These are phyloP conservation scores for Pheucticus melanocephalus DNA, from an alignment of 2,113 vertebrate genomes.

Conservation along the genomic window DNA sequence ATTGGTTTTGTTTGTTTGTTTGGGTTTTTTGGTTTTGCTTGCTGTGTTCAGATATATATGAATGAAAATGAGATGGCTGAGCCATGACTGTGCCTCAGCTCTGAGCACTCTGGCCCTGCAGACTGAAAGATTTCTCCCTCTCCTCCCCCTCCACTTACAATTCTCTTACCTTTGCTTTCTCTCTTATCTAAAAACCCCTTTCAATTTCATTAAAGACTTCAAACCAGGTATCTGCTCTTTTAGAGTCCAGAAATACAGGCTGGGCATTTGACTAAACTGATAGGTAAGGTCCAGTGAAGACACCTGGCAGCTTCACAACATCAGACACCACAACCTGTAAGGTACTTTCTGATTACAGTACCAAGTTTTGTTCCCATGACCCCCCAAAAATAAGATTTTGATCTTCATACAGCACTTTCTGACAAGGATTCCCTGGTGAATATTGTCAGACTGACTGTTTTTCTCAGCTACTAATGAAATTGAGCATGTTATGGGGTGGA, in stretches of 20 bases:
- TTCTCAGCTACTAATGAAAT: slow-evolving; percentile 20
- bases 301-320: not conserved
- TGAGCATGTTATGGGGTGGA: not conserved
- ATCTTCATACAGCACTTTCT: not conserved
- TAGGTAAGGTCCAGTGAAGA: not conserved
- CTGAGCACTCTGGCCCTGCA: not conserved
- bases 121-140: not conserved
- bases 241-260: not conserved
- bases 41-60: not conserved
- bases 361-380: not conserved
- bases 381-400: not conserved
- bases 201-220: not conserved
- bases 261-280: not conserved
- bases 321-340: not conserved
- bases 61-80: not conserved
- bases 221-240: not conserved
- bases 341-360: not conserved
- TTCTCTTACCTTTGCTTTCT: not conserved
- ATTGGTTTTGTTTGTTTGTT: not conserved
- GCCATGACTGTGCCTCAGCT: not conserved
- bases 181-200: not conserved
- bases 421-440: not conserved
- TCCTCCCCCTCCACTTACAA: not conserved
- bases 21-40: not conserved
- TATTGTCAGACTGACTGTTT: not conserved